Evolutionary conservation across 1,140 invertebrate species (phyloP).

Genomic region (Tetranychus urticae): DNA sequence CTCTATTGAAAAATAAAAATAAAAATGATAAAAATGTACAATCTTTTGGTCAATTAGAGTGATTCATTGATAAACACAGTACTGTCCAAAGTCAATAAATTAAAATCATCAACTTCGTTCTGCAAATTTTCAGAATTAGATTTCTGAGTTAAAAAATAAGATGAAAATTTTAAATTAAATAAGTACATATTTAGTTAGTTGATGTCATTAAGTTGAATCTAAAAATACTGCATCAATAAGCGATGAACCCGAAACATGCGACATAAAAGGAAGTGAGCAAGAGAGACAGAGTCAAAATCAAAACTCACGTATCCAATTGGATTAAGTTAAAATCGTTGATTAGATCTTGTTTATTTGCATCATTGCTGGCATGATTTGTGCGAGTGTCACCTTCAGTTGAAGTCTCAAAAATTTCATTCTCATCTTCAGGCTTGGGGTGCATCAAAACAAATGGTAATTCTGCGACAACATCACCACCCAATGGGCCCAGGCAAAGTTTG

Average conservation of each 20-base stretch:
- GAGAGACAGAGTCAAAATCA: no score
- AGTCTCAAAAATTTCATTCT: conserved; percentile 16
- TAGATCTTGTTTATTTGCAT: conserved; percentile 22
- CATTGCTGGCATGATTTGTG: conserved; percentile 9
- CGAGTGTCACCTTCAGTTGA: no score
- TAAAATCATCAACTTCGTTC: no score
- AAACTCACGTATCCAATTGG: conserved; percentile 55
- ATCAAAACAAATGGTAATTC: conserved; percentile 95
- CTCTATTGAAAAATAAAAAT: neutral
- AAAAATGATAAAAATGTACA: no score
- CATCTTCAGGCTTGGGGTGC: conserved; percentile 68
- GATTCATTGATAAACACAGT: neutral
- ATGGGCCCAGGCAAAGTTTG: conserved; percentile 72
- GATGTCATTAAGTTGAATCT: neutral
- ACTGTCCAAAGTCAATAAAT: neutral
- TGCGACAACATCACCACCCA: conserved; percentile 83
- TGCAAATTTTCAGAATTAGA: no score
- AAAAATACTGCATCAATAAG: neutral
- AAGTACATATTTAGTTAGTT: no score
- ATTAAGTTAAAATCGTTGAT: conserved; percentile 54
- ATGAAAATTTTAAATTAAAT: no score
- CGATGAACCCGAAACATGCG: no score
- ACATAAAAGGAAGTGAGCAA: neutral
- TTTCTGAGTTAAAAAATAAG: no score
- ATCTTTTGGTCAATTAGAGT: no score